Evolutionary conservation across 2,797 vertebrate genomes (phyloP).

Genomic region (Gambelia wislizenii): DNA sequence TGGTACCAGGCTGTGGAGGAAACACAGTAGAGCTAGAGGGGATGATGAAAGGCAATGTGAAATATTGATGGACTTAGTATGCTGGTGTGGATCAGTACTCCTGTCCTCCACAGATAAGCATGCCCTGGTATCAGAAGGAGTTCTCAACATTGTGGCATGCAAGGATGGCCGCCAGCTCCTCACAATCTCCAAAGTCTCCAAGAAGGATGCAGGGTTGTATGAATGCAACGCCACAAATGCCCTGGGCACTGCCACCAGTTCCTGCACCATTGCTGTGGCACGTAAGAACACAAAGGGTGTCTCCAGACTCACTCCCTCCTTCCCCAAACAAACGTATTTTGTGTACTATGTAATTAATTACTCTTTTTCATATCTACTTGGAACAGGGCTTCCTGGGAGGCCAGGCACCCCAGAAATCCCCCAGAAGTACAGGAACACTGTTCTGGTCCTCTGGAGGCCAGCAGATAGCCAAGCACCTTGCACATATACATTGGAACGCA

Average conservation of each 20-base stretch:
- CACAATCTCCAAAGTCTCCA: constrained; percentile 91
- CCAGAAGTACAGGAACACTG: constrained; percentile 95
- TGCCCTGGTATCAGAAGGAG: constrained; percentile 85
- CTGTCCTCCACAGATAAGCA: constrained; percentile 86
- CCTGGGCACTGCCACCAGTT: constrained; percentile 90
- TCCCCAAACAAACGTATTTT: neutral
- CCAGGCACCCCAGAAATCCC: constrained; percentile 94
- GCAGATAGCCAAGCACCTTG: constrained; percentile 92
- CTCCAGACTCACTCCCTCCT: neutral
- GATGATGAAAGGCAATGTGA: neutral
- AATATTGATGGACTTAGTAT: neutral
- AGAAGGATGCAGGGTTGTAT: constrained; percentile 92
- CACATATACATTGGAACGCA: constrained; percentile 92
- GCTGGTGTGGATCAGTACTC: neutral
- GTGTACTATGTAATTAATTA: neutral
- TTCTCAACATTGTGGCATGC: constrained; percentile 90
- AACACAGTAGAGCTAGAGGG: neutral
- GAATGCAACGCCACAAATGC: constrained; percentile 94
- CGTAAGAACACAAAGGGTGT: constrained; percentile 81
- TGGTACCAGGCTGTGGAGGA: neutral
- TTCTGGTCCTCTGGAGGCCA: constrained; percentile 94
- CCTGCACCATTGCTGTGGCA: constrained; percentile 93
- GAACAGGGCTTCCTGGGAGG: constrained; percentile 88
- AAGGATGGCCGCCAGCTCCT: constrained; percentile 95
- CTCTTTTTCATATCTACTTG: neutral